These are phyloP conservation scores for human (Homo sapiens) DNA, from an alignment of 2,113 vertebrate species.

Conservation along the genomic window GRCh38 chr9:134892501-134893000, in stretches of 20 bases:
- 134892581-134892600: neutral
- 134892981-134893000: rapidly evolving
- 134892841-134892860: neutral
- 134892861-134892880: neutral
- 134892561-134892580: neutral
- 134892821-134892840: rapidly evolving
- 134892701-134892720: neutral
- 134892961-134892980: neutral
- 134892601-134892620: neutral
- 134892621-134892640: rapidly evolving
- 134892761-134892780: rapidly evolving
- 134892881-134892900: rapidly evolving
- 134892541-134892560: neutral
- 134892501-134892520: neutral
- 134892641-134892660: neutral
- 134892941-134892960: rapidly evolving
- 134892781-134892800: rapidly evolving
- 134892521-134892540: neutral
- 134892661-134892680: neutral
- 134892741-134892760: neutral
- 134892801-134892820: rapidly evolving
- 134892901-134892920: neutral
- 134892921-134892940: neutral
- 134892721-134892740: neutral
- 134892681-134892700: no score